These are phyloP conservation scores for Chionomys nivalis DNA, from an alignment of 2,113 vertebrate genomes.

Conservation along the genomic window DNA sequence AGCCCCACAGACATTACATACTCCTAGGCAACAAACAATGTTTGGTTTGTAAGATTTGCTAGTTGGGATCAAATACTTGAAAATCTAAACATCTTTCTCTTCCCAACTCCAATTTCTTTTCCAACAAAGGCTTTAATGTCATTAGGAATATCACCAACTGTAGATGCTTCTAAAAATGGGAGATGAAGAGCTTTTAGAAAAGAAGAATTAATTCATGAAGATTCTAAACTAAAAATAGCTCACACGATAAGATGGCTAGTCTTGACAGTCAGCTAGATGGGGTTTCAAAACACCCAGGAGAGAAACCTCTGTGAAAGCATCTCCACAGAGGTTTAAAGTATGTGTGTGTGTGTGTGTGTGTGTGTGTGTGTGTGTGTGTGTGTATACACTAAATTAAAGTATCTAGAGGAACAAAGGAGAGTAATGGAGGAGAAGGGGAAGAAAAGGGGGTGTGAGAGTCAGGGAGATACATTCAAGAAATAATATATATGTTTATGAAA, in stretches of 20 bases:
- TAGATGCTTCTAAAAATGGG: not conserved
- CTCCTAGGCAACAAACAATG: constrained; percentile 41
- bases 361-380: too few relatives aligned
- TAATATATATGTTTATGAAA: not conserved
- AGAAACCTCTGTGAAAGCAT: not conserved
- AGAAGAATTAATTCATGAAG: not conserved
- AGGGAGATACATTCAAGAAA: not conserved
- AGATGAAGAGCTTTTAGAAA: not conserved
- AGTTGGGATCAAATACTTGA: constrained; percentile 30
- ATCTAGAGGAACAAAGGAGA: not conserved
- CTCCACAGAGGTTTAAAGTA: not conserved
- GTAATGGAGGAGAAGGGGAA: not conserved
- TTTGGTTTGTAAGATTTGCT: not conserved
- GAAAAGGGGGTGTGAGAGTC: not conserved
- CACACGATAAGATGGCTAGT: not conserved
- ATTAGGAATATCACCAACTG: not conserved
- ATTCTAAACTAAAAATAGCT: not conserved
- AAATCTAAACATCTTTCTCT: not conserved
- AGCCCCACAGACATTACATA: not conserved
- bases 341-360: not conserved
- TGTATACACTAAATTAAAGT: too few relatives aligned
- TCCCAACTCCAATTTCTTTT: constrained; percentile 40
- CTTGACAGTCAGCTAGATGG: not conserved
- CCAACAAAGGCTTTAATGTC: not conserved
- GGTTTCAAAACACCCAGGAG: not conserved